Conservation (phyloP, 2,113 vertebrate genomes). For the Bothrops jararaca region DNA sequence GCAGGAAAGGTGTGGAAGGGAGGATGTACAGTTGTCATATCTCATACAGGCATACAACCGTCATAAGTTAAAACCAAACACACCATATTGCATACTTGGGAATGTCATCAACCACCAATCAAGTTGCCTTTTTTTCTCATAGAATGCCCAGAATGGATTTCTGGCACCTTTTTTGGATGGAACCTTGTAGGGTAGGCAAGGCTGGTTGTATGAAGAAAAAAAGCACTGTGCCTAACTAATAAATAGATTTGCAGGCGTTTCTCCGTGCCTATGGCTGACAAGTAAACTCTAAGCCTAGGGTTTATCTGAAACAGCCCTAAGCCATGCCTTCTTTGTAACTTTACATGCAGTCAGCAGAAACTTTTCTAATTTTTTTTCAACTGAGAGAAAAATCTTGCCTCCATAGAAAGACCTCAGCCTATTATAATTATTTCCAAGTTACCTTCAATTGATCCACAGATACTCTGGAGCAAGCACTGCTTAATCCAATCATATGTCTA, state of each 20-base stretch:
- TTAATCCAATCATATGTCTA: not conserved
- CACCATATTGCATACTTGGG: not conserved
- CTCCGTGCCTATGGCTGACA: no score
- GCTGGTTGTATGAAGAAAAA: no score
- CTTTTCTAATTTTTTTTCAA: not conserved
- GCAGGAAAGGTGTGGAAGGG: not conserved
- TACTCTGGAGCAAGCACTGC: not conserved
- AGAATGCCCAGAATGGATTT: no score
- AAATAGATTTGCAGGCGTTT: no score
- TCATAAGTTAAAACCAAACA: not conserved
- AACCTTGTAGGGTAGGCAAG: no score
- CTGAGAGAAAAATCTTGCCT: not conserved
- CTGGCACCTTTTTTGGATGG: no score
- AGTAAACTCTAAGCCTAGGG: no score
- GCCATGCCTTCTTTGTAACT: not conserved
- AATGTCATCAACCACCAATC: not conserved
- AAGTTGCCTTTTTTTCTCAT: not conserved
- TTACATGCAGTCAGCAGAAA: conserved; percentile 4
- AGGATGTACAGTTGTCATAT: not conserved
- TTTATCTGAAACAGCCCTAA: not conserved
- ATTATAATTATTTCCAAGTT: rapidly evolving
- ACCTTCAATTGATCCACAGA: not conserved
- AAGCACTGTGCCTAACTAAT: not conserved
- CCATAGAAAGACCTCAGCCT: not conserved
- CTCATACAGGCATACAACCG: not conserved